Conservation (phyloP, 2,888 invertebrate species). For the Oligia strigilis region DNA sequence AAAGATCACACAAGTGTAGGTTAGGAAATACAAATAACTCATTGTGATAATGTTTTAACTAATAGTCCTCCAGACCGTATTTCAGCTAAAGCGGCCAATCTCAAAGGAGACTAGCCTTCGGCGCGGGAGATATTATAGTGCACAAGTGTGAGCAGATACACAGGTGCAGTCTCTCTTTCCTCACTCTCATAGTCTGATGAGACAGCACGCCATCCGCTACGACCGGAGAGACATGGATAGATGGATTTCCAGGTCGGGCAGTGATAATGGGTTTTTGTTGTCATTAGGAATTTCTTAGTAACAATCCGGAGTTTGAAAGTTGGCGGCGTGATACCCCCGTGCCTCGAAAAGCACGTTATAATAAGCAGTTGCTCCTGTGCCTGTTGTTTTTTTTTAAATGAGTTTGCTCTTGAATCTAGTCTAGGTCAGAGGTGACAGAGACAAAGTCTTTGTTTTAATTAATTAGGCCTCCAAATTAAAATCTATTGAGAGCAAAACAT, state of each 20-base stretch:
- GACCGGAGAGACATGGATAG: not conserved
- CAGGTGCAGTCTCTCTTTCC: not conserved
- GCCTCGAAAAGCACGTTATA: not conserved
- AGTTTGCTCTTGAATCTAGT: too few relatives aligned
- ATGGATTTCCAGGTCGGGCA: not conserved
- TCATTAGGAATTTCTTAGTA: not conserved
- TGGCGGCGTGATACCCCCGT: not conserved
- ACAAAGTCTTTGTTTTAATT: not conserved
- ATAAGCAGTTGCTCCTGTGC: not conserved
- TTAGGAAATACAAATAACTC: not conserved
- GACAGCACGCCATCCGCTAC: not conserved
- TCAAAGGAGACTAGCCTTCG: too few relatives aligned
- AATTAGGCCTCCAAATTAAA: not conserved
- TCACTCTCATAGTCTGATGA: not conserved
- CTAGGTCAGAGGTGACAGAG: too few relatives aligned
- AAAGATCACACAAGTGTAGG: too few relatives aligned
- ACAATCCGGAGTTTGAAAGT: not conserved
- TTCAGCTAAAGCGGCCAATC: too few relatives aligned
- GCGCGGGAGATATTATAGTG: too few relatives aligned
- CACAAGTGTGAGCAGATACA: not conserved
- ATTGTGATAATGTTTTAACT: not conserved
- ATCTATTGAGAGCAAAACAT: not conserved
- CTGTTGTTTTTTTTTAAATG: too few relatives aligned
- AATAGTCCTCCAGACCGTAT: not conserved
- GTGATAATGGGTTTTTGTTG: not conserved